A percentile compares a stretch with the other conserved stretches of the same genome.
Conservation (phyloP, 2,888 invertebrate species). For the Diplazon laetatorius region DNA sequence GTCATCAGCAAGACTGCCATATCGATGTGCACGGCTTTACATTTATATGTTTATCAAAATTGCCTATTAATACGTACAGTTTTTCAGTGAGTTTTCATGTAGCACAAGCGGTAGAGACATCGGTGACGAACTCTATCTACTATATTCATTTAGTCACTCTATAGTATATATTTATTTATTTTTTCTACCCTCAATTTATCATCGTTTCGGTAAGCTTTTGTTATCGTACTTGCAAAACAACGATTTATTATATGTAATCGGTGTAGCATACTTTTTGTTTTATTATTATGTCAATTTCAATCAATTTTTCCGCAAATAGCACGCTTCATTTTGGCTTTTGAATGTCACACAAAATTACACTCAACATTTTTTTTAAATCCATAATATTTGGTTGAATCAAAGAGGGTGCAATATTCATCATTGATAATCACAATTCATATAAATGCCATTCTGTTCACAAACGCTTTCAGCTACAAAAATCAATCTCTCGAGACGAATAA, state of each 20-base stretch:
- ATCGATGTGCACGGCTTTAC: constrained; percentile 48
- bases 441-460: not conserved
- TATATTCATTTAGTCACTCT: constrained; percentile 15
- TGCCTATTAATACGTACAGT: constrained; percentile 15
- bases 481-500: not conserved
- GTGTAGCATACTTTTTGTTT: constrained; percentile 29
- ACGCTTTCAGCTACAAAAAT: not conserved
- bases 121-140: constrained; percentile 16
- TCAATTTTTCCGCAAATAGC: constrained; percentile 52
- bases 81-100: constrained; percentile 19
- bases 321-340: constrained; percentile 53
- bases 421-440: not conserved
- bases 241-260: constrained; percentile 35
- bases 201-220: constrained; percentile 32
- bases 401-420: not conserved
- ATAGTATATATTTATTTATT: not conserved
- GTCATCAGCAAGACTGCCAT: constrained; percentile 40
- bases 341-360: constrained; percentile 24
- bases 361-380: not conserved
- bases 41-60: not conserved
- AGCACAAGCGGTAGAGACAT: constrained; percentile 22
- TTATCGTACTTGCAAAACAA: constrained; percentile 27
- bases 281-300: constrained; percentile 17
- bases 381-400: not conserved
- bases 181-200: constrained; percentile 10